These are phyloP conservation scores for Morone saxatilis DNA, from an alignment of 2,113 vertebrate species.

Conservation along the genomic window DNA sequence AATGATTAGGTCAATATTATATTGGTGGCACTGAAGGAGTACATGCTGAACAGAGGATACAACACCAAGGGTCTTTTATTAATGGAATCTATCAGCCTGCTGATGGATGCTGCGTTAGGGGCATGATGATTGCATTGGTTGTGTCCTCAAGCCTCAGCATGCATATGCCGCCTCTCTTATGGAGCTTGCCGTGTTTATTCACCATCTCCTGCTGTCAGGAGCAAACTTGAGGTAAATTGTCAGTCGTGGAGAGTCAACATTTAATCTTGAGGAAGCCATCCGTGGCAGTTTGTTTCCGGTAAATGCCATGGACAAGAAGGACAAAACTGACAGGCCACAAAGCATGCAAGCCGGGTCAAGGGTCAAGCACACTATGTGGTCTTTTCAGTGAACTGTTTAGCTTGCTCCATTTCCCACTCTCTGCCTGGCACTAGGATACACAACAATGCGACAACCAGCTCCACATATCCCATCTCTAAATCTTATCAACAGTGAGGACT, in stretches of 20 bases:
- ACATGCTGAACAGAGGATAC: slow-evolving; percentile 57
- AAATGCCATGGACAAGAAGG: slow-evolving; percentile 67
- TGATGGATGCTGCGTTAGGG: slow-evolving; percentile 64
- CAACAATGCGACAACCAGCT: not conserved
- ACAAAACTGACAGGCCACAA: slow-evolving; percentile 55
- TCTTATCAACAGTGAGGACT: slow-evolving; percentile 42
- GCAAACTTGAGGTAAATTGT: slow-evolving; percentile 70
- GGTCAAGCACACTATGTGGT: slow-evolving; percentile 58
- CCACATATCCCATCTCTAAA: slow-evolving; percentile 27
- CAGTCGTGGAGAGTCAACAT: slow-evolving; percentile 77
- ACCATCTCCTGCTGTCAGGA: slow-evolving; percentile 68
- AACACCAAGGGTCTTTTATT: slow-evolving; percentile 75
- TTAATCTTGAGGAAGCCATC: slow-evolving; percentile 76
- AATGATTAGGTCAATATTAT: slow-evolving; percentile 78
- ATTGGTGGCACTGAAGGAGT: slow-evolving; percentile 57
- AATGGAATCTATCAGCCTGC: slow-evolving; percentile 75
- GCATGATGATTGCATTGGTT: slow-evolving; percentile 51
- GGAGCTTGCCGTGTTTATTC: slow-evolving; percentile 69
- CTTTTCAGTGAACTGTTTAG: slow-evolving; percentile 47
- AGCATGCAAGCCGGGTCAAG: slow-evolving; percentile 50
- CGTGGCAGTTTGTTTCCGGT: slow-evolving; percentile 65
- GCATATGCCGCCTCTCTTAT: slow-evolving; percentile 40
- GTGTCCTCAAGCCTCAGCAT: slow-evolving; percentile 54
- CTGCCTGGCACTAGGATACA: not conserved
- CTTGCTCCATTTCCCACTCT: slow-evolving; percentile 39